Percentiles rank a stretch among this genome's conserved stretches.
These are phyloP conservation scores for Empis stercorea DNA, from an alignment of 2,888 invertebrate genomes.

Conservation along the genomic window DNA sequence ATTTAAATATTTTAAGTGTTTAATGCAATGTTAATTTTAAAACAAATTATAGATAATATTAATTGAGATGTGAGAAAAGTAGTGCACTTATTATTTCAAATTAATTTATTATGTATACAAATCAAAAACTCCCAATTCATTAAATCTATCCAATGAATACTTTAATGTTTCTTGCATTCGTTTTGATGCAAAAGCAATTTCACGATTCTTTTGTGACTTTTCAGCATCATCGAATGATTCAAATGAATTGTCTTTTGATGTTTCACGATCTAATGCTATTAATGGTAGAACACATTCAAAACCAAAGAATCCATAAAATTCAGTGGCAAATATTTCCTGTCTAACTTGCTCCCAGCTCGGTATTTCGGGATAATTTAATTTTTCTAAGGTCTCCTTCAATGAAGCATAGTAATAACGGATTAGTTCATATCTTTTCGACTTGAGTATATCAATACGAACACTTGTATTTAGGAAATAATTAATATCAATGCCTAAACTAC, in stretches of 20 bases:
- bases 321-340: conserved; percentile 12
- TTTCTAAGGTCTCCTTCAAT: conserved; percentile 10
- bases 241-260: conserved; percentile 11
- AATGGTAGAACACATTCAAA: conserved; percentile 15
- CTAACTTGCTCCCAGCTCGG: conserved; percentile 13
- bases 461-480: conserved; percentile 16
- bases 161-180: conserved; percentile 12
- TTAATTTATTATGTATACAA: background rate
- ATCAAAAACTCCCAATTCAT: conserved; percentile 15
- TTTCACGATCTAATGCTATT: conserved; percentile 12
- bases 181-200: conserved; percentile 13
- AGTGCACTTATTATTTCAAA: too few relatives aligned
- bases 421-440: conserved; percentile 10
- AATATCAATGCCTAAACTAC: conserved; percentile 14
- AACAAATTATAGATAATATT: too few relatives aligned
- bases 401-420: conserved; percentile 10
- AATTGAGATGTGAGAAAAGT: too few relatives aligned
- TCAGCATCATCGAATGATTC: conserved; percentile 11
- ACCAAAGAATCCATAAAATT: conserved; percentile 14
- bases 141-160: conserved; percentile 13
- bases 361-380: conserved; percentile 10
- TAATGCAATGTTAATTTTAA: too few relatives aligned
- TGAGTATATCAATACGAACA: conserved; percentile 9
- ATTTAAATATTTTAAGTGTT: too few relatives aligned
- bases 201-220: conserved; percentile 8